phyloP scores from a whole-genome alignment of 2,888 invertebrate genomes.

The Troilus luridus region DNA sequence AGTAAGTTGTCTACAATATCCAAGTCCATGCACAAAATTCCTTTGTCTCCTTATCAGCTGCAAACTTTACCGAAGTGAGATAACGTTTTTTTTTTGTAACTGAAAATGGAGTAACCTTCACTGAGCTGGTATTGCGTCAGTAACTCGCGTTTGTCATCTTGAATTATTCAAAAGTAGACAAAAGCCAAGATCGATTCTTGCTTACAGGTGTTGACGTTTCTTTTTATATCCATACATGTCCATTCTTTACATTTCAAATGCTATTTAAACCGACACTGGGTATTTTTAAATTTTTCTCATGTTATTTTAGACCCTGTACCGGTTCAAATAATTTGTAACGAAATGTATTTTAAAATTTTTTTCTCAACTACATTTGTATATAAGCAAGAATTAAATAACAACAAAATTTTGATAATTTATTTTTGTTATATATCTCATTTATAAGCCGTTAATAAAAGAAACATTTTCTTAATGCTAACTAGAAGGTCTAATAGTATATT shows the following conservation, averaged over 20 bases:
- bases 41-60: background rate
- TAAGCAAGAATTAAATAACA: too few species aligned
- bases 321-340: background rate
- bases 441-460: too few species aligned
- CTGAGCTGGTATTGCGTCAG: background rate
- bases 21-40: background rate
- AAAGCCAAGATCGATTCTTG: slow-evolving; percentile 1
- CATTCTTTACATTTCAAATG: background rate
- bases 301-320: background rate
- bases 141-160: slow-evolving; percentile 10
- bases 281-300: background rate
- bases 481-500: too few species aligned
- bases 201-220: background rate
- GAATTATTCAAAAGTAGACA: slow-evolving; percentile 17
- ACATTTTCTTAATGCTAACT: too few species aligned
- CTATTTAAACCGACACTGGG: background rate
- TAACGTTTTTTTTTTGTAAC: background rate
- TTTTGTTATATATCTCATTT: too few species aligned
- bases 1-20: too few species aligned
- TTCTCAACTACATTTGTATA: too few species aligned
- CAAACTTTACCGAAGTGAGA: background rate
- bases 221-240: background rate
- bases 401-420: too few species aligned
- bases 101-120: slow-evolving; percentile 9
- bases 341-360: too few species aligned